Conservation (phyloP, 2,888 invertebrate genomes). For the Stegana nigrithorax region DNA sequence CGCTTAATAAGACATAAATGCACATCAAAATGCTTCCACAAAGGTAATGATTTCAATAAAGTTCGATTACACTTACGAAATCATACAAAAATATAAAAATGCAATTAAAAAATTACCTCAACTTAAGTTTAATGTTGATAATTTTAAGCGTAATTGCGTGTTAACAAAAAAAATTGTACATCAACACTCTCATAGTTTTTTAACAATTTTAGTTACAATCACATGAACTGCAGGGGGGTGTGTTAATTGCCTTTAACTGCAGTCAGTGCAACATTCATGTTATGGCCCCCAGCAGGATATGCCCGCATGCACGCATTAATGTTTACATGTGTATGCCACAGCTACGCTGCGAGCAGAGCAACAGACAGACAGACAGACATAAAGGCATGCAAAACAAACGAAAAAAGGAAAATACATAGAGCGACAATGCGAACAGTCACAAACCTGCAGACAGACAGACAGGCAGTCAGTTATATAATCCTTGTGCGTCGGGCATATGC, state of each 20-base stretch:
- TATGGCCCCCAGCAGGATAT: too few species aligned
- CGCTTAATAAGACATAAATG: background rate
- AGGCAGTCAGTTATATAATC: constrained; percentile 29
- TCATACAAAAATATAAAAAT: background rate
- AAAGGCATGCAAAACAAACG: too few species aligned
- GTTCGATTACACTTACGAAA: too few species aligned
- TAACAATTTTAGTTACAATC: background rate
- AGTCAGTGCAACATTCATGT: too few species aligned
- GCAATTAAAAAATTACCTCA: background rate
- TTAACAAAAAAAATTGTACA: too few species aligned
- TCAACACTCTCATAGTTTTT: too few species aligned
- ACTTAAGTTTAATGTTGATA: too few species aligned
- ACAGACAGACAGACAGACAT: constrained; percentile 27
- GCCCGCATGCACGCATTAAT: background rate
- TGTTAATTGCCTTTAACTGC: constrained; percentile 12
- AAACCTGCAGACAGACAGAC: constrained; percentile 27
- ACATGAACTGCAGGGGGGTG: background rate
- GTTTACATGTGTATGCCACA: constrained; percentile 36
- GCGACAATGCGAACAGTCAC: too few species aligned
- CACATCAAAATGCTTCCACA: background rate
- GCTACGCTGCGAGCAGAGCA: constrained; percentile 27
- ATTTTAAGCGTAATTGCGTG: too few species aligned
- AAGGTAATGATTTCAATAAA: too few species aligned
- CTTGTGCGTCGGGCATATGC: background rate
- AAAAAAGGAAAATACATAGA: too few species aligned